Conservation (phyloP, 2,797 vertebrate species). For the Gorsachius magnificus region DNA sequence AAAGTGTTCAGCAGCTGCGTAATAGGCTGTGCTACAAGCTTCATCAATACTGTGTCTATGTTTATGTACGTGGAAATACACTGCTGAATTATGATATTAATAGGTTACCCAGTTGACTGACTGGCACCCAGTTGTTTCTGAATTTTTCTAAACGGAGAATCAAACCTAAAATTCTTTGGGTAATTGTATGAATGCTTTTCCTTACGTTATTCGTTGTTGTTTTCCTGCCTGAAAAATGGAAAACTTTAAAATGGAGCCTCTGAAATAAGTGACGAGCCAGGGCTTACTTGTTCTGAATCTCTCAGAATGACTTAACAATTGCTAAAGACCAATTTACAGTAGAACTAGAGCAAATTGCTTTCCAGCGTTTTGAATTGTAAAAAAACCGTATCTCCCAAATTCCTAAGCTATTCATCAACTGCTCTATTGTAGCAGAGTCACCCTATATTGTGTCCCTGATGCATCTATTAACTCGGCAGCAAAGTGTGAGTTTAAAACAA, state of each 20-base stretch:
- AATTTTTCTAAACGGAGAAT: background rate
- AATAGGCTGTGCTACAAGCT: background rate
- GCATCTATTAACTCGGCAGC: constrained; percentile 29
- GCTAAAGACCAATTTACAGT: constrained; percentile 18
- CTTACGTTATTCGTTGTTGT: background rate
- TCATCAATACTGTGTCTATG: background rate
- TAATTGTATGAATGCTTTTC: background rate
- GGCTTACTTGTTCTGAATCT: background rate
- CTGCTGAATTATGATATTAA: background rate
- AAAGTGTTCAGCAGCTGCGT: background rate
- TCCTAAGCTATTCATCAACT: constrained; percentile 42
- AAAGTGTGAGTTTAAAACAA: constrained; percentile 46
- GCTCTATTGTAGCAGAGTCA: constrained; percentile 12
- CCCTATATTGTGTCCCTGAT: constrained; percentile 35
- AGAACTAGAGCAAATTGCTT: constrained; percentile 38
- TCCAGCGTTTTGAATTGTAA: background rate
- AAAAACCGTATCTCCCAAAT: constrained; percentile 12
- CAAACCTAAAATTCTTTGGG: background rate
- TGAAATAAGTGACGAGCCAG: constrained; percentile 5
- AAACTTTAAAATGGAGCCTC: constrained; percentile 5
- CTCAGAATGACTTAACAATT: constrained; percentile 36
- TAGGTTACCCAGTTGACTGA: background rate
- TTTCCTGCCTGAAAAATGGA: background rate
- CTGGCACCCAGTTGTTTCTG: background rate
- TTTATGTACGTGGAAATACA: background rate